Evolutionary conservation across 2,113 vertebrate species (phyloP).

Genomic region (Sinocyclocheilus rhinocerous): DNA sequence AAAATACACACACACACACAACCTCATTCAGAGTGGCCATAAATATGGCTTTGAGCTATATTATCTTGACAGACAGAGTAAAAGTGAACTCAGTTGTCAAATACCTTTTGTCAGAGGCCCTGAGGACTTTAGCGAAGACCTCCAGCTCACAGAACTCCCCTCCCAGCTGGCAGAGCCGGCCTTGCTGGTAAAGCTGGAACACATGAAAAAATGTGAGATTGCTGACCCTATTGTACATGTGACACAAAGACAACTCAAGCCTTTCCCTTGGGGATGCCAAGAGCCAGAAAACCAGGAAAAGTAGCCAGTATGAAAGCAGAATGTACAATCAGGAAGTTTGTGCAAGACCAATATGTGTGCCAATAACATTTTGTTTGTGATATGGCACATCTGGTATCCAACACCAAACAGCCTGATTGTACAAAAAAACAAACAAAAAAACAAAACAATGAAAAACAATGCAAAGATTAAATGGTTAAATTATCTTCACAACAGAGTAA

Average conservation of each 20-base stretch:
- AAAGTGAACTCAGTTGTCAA: background rate
- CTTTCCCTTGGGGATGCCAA: conserved; percentile 34
- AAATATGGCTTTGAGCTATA: background rate
- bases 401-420: background rate
- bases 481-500: background rate
- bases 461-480: background rate
- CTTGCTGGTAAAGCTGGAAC: conserved; percentile 97
- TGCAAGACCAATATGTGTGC: conserved; percentile 6
- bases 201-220: conserved; percentile 40
- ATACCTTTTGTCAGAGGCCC: conserved; percentile 98
- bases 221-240: conserved; percentile 30
- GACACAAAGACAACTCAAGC: conserved; percentile 31
- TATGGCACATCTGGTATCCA: background rate
- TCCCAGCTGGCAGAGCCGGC: conserved; percentile 96
- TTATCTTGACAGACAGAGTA: background rate
- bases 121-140: conserved; percentile 97
- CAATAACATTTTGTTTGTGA: conserved; percentile 15
- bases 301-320: conserved; percentile 24
- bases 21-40: background rate
- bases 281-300: conserved; percentile 25
- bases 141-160: conserved; percentile 99
- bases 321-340: conserved; percentile 37
- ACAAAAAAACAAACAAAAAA: background rate
- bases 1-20: background rate
- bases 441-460: background rate